A percentile compares a stretch with the other conserved stretches of the same genome.
phyloP scores from a whole-genome alignment of 2,113 vertebrate genomes.

The Silurus asotus region DNA sequence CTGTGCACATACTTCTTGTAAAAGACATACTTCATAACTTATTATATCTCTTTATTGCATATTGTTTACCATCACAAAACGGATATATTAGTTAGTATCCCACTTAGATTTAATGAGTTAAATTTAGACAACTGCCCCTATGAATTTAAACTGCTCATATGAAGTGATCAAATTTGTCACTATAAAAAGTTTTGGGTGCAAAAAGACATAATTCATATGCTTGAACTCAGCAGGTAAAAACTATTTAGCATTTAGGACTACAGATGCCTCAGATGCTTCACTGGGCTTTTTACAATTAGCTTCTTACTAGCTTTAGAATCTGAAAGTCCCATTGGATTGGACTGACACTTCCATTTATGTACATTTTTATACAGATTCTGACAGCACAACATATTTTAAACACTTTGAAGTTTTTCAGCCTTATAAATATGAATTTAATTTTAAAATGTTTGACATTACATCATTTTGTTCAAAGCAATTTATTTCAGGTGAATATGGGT shows the following conservation, averaged over 20 bases:
- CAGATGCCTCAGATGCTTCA: neutral
- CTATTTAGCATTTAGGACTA: neutral
- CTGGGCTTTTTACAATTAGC: neutral
- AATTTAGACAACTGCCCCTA: neutral
- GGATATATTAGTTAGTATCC: neutral
- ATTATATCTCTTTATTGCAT: neutral
- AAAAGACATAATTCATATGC: neutral
- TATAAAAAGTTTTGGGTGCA: neutral
- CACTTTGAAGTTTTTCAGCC: neutral
- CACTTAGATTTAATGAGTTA: neutral
- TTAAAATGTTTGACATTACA: neutral
- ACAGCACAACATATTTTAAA: neutral
- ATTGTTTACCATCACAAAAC: conserved; percentile 28
- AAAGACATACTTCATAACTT: no score
- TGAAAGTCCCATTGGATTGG: neutral
- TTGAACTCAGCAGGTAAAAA: neutral
- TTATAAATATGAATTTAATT: neutral
- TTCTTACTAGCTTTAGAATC: neutral
- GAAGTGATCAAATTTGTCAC: neutral
- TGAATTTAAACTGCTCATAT: neutral
- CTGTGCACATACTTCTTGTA: no score
- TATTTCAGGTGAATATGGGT: neutral
- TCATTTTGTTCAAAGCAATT: neutral
- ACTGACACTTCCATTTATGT: neutral
- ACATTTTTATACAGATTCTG: neutral